Percentiles rank a stretch among this genome's conserved stretches.
These are phyloP conservation scores for Argyresthia goedartella DNA, from an alignment of 2,888 invertebrate species.

Conservation along the genomic window DNA sequence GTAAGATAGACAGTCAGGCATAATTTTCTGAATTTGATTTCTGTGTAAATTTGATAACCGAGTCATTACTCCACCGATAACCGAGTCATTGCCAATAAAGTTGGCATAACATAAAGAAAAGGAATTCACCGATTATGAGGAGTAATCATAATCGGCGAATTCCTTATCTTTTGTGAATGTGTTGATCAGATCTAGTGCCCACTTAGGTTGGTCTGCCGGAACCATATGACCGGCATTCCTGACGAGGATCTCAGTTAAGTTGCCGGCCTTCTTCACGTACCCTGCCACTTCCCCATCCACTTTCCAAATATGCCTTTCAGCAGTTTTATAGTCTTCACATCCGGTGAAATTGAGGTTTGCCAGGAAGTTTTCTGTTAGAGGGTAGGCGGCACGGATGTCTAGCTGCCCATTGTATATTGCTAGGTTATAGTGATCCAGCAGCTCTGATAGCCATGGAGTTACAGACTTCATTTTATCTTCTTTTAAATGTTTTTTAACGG, in stretches of 20 bases:
- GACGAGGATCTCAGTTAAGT: slow-evolving; percentile 80
- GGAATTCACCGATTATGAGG: no score
- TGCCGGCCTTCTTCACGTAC: slow-evolving; percentile 79
- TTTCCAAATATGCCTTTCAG: slow-evolving; percentile 77
- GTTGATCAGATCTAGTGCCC: slow-evolving; percentile 80
- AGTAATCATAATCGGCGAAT: no score
- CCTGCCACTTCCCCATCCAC: slow-evolving; percentile 80
- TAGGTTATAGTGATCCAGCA: slow-evolving; percentile 77
- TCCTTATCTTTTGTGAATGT: slow-evolving; percentile 71
- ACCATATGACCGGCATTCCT: slow-evolving; percentile 88
- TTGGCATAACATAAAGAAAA: no score
- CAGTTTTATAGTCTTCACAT: slow-evolving; percentile 74
- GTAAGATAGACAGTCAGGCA: no score
- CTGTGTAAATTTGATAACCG: no score
- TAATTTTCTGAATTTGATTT: no score
- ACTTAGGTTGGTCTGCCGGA: slow-evolving; percentile 82
- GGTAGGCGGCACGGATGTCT: slow-evolving; percentile 92
- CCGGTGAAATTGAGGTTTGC: slow-evolving; percentile 77
- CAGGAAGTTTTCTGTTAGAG: slow-evolving; percentile 85
- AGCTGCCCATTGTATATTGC: slow-evolving; percentile 92
- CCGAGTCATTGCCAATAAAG: no score
- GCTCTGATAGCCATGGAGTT: slow-evolving; percentile 77
- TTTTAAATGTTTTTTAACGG: slow-evolving; percentile 79
- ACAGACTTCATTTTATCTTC: slow-evolving; percentile 87
- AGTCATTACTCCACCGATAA: no score